Percentiles rank a stretch among this genome's conserved stretches.
Evolutionary conservation across 2,113 vertebrate species (phyloP).

Genomic region (Danionella cerebrum): DNA sequence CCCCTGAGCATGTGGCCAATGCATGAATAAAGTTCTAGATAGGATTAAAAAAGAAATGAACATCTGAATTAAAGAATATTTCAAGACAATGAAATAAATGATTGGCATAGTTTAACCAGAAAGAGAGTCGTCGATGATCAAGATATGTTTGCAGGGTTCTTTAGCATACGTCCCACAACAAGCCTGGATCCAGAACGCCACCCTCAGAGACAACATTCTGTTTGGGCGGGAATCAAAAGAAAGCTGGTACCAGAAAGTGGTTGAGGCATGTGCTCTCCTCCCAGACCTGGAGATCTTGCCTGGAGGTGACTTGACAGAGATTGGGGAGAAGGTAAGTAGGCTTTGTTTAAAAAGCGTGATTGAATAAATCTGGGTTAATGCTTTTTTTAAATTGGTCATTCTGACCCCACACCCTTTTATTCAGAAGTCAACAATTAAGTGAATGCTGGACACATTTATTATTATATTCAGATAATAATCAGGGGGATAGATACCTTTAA

Average conservation of each 20-base stretch:
- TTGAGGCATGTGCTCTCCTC: constrained; percentile 81
- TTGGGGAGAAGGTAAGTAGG: constrained; percentile 85
- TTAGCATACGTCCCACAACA: constrained; percentile 92
- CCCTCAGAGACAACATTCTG: constrained; percentile 79
- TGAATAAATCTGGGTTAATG: not conserved
- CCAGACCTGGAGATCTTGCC: constrained; percentile 86
- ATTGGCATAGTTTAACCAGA: too few species aligned
- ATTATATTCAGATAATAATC: too few species aligned
- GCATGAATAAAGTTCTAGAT: too few species aligned
- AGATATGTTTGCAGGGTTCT: constrained; percentile 65
- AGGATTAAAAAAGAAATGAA: too few species aligned
- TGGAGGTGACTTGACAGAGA: constrained; percentile 82
- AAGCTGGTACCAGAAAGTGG: constrained; percentile 67
- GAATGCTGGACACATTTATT: too few species aligned
- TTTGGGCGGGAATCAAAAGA: constrained; percentile 76
- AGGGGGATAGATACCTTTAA: too few species aligned
- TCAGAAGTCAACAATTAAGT: too few species aligned
- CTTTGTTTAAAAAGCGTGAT: not conserved
- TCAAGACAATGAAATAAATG: too few species aligned
- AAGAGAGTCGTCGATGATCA: not conserved
- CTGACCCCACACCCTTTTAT: too few species aligned
- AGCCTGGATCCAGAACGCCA: constrained; percentile 94
- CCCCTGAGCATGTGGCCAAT: too few species aligned
- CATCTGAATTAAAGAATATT: too few species aligned
- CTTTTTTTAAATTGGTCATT: too few species aligned